Evolutionary conservation across 2,888 invertebrate genomes (phyloP), one percentile per base, ranked within the genome.

Genomic region (Adelognathus sp.): DNA sequence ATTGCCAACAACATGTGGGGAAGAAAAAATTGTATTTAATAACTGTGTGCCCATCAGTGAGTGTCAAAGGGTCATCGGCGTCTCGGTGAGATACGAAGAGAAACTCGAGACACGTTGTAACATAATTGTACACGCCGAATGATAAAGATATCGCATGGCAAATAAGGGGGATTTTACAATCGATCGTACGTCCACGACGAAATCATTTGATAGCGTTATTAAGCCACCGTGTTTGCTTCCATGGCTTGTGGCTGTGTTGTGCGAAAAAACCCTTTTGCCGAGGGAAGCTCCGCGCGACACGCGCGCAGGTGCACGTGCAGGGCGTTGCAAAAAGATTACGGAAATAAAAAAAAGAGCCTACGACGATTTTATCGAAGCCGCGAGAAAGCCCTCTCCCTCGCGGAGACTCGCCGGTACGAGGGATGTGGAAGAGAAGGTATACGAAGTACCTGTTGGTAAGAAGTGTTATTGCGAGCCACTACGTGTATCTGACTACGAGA

Each of bases 281-380:
- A 61, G 66, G 60, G 72, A 64, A 33, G 54, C 58, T 39, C n/a
- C 52, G 71, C 29, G 56, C 66, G 72, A 67, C 76, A 72, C 76
- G 76, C 76, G 72, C 76, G 41, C 71, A 61, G 60, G 66, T 66
- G 72, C 52, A 44, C 58, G 69, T 85, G 84, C 83, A 84, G 85
- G 85, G 84, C 85, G 86, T 83, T 83, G 86, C 85, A 86, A 87
- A 86, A 86, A 82, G 86, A 64, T 78, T 82, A 86, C 82, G 77
- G 81, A 82, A 85, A 87, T n/a, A n/a, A n/a, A n/a, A n/a, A n/a
- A n/a, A n/a, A n/a, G n/a, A 83, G 54, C 33, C 33, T 6, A 61
- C 86, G 86, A 88, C 84, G 89, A 89, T 89, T 88, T 89, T 89
- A 89, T 89, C 89, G 86, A 85, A 86, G 82, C 82, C 52, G 71